Evolutionary conservation across 2,113 vertebrate genomes (phyloP), one percentile per base, ranked within the genome.

Genomic region (Maccullochella peelii): DNA sequence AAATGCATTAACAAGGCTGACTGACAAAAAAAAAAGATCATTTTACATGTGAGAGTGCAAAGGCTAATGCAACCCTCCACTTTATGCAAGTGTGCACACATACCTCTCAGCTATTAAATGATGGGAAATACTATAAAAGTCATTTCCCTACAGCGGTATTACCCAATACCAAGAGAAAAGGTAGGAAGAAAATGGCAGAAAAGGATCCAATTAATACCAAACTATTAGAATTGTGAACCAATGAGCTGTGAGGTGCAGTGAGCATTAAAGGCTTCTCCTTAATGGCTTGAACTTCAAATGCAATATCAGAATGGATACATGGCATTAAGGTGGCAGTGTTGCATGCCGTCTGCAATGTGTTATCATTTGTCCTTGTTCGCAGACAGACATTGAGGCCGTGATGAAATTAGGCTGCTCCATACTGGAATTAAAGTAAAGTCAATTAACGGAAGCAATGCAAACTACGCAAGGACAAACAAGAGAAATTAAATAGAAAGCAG

Each of bases 291-390:
- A 96, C 92, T 93, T 96, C 95, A 96, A 95, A 96, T 85, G 96
- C 93, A 96, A 96, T 97, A 96, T 95, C 94, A 95, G 96, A 96
- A 96, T 93, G 96, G 97, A 97, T 97, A 97, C 89, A 88, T 97
- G 95, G 96, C 96, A 97, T 97, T 97, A 97, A 95, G 94, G 93
- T 95, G 96, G 93, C 95, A 97, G 93, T 93, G 95, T 97, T 95
- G 96, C 96, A 96, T 97, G 96, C 97, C 95, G 94, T 95, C 90
- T 89, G 89, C 93, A 95, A 95, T 95, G 95, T 91, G 95, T 89
- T 88, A 87, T 95, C 97, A 97, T 99, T 97, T 97, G 96, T 98
- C 96, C 96, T 97, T 97, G 97, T 97, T 96, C 94, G 91, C 25
- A 93, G 95, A 72, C 94, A 95, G 96, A 97, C 93, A 91, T 94